phyloP scores from a whole-genome alignment of 1,140 invertebrate genomes.

The Dinothrombium tinctorium region DNA sequence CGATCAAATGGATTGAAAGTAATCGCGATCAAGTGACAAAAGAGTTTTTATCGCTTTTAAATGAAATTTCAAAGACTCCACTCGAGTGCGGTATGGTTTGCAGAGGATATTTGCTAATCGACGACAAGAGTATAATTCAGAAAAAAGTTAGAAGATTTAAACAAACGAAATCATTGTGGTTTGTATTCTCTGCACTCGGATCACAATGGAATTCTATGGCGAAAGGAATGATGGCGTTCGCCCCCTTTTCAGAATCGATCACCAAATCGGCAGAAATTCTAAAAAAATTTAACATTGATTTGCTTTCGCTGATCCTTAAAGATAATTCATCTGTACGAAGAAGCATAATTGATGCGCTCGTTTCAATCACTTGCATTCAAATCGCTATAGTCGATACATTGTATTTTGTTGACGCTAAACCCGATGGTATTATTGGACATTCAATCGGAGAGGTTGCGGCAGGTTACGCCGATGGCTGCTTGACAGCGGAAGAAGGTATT shows the following conservation, averaged over 20 bases:
- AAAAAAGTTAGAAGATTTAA: background rate
- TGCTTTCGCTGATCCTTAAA: slow-evolving; percentile 53
- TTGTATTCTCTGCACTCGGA: slow-evolving; percentile 85
- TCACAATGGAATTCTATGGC: slow-evolving; percentile 89
- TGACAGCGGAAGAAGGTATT: slow-evolving; percentile 73
- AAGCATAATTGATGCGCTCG: slow-evolving; percentile 87
- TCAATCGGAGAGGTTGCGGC: slow-evolving; percentile 67
- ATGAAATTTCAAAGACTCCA: slow-evolving; percentile 18
- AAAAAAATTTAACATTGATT: slow-evolving; percentile 45
- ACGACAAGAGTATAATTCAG: background rate
- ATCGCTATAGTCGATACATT: slow-evolving; percentile 25
- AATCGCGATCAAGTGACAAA: slow-evolving; percentile 33
- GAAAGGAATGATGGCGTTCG: slow-evolving; percentile 47
- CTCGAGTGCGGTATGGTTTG: background rate
- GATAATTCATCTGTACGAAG: slow-evolving; percentile 38
- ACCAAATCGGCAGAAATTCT: slow-evolving; percentile 44
- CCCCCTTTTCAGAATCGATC: slow-evolving; percentile 49
- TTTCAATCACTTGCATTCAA: slow-evolving; percentile 51
- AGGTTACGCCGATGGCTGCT: slow-evolving; percentile 79
- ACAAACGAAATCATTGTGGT: slow-evolving; percentile 27
- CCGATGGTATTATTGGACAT: slow-evolving; percentile 29
- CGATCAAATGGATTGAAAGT: slow-evolving; percentile 20
- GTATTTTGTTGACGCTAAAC: slow-evolving; percentile 20
- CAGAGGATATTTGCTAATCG: background rate
- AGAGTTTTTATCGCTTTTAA: slow-evolving; percentile 84